Evolutionary conservation across 2,113 vertebrate genomes (phyloP).

Genomic region (Scolopax mira): DNA sequence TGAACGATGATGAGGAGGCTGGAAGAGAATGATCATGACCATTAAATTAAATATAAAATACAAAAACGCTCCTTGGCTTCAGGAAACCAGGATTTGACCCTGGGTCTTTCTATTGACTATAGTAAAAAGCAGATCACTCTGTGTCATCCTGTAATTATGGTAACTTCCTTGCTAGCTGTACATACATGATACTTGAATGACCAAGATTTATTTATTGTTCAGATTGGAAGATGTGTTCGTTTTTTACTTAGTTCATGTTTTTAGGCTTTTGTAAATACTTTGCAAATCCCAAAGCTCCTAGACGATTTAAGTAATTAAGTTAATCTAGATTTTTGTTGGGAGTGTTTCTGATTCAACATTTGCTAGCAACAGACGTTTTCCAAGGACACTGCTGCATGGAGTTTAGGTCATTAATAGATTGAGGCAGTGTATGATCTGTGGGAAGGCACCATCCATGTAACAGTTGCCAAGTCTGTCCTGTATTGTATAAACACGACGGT

Average conservation of each 20-base stretch:
- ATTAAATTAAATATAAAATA: not conserved
- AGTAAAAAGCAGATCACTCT: not conserved
- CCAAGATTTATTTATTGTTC: not conserved
- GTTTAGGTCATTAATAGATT: constrained; percentile 52
- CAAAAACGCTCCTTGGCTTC: not conserved
- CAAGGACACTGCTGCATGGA: constrained; percentile 55
- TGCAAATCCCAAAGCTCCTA: constrained; percentile 26
- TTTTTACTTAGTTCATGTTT: not conserved
- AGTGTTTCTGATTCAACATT: constrained; percentile 60
- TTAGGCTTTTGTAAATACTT: not conserved
- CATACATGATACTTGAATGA: not conserved
- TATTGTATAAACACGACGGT: constrained; percentile 5
- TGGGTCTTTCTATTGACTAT: not conserved
- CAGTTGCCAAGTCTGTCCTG: constrained; percentile 11
- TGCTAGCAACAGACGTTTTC: constrained; percentile 63
- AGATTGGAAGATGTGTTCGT: not conserved
- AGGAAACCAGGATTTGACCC: not conserved
- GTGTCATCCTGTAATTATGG: not conserved
- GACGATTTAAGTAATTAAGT: constrained; percentile 52
- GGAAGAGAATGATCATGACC: not conserved
- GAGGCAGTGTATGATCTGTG: constrained; percentile 27
- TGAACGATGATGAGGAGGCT: not conserved
- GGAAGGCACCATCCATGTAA: constrained; percentile 9
- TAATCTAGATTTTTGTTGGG: constrained; percentile 66
- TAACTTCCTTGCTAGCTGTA: not conserved